A percentile compares a stretch with the other conserved stretches of the same genome.
These are phyloP conservation scores for Drosophila nigromelanica DNA, from an alignment of 1,140 invertebrate species.

Conservation along the genomic window DNA sequence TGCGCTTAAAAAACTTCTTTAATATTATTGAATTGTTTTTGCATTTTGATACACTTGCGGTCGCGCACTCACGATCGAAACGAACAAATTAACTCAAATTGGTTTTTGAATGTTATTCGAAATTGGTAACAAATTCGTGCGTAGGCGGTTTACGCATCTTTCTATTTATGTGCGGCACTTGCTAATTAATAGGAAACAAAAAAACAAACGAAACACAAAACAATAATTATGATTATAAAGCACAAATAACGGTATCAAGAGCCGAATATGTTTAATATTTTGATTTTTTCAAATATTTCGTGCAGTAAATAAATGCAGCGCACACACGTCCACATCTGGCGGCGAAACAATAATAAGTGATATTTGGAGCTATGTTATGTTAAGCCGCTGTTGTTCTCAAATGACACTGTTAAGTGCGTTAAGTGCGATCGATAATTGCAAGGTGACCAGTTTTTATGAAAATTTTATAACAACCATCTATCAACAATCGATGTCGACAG, in stretches of 20 bases:
- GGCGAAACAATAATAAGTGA: conserved; percentile 47
- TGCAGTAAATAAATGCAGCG: conserved; percentile 1
- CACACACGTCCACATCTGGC: conserved; percentile 35
- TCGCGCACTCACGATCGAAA: conserved; percentile 8
- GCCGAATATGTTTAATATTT: conserved; percentile 1
- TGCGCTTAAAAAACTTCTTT: conserved; percentile 24
- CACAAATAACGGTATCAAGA: conserved; percentile 39
- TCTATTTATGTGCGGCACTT: neutral
- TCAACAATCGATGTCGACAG: neutral
- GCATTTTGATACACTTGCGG: conserved; percentile 56
- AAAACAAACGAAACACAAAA: too few species aligned
- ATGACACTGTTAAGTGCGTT: conserved; percentile 32
- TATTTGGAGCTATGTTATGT: conserved; percentile 23
- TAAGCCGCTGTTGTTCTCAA: conserved; percentile 41
- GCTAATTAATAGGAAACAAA: too few species aligned
- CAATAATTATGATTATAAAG: conserved; percentile 5
- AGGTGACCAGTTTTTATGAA: conserved; percentile 17
- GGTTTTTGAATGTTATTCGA: conserved; percentile 30
- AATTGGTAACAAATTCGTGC: conserved; percentile 20
- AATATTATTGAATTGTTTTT: conserved; percentile 39
- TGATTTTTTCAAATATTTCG: conserved; percentile 17
- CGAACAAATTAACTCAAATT: conserved; percentile 1
- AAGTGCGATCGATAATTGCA: conserved; percentile 23
- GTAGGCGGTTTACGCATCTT: conserved; percentile 32
- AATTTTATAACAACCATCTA: neutral